These are phyloP conservation scores for Thumatha senex DNA, from an alignment of 2,888 invertebrate species.

Conservation along the genomic window DNA sequence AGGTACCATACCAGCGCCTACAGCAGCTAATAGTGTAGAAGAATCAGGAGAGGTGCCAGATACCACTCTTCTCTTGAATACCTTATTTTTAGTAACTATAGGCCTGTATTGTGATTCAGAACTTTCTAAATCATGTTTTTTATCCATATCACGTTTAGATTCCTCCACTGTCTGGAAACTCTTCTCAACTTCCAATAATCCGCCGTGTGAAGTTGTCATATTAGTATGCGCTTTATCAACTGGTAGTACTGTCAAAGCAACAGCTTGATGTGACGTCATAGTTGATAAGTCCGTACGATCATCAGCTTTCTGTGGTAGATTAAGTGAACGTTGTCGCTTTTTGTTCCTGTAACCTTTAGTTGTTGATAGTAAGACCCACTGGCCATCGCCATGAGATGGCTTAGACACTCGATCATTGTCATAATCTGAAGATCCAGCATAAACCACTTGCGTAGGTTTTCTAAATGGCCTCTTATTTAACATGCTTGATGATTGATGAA, in stretches of 20 bases:
- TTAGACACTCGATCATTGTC: conserved; percentile 81
- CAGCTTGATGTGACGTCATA: conserved; percentile 79
- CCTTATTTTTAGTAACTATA: conserved; percentile 52
- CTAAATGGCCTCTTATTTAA: conserved; percentile 63
- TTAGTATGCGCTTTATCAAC: conserved; percentile 85
- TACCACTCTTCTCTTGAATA: conserved; percentile 60
- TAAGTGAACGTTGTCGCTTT: conserved; percentile 72
- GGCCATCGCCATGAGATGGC: conserved; percentile 87
- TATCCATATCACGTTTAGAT: conserved; percentile 70
- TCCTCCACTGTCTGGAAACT: conserved; percentile 88
- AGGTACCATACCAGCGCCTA: conserved; percentile 91
- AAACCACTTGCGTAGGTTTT: conserved; percentile 76
- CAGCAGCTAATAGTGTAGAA: conserved; percentile 87
- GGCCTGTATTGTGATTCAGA: conserved; percentile 58
- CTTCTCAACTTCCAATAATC: conserved; percentile 88
- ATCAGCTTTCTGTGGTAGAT: conserved; percentile 36
- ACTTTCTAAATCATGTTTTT: conserved; percentile 60
- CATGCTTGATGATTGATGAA: conserved; percentile 57
- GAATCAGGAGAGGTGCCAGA: conserved; percentile 75
- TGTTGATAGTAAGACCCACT: conserved; percentile 90
- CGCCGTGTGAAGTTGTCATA: conserved; percentile 88
- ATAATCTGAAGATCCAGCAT: conserved; percentile 68
- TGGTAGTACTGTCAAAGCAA: conserved; percentile 89
- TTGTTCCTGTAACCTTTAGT: conserved; percentile 89
- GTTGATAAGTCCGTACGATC: conserved; percentile 55